These are phyloP conservation scores for Semnornis frantzii DNA, from an alignment of 2,113 vertebrate species.

Conservation along the genomic window DNA sequence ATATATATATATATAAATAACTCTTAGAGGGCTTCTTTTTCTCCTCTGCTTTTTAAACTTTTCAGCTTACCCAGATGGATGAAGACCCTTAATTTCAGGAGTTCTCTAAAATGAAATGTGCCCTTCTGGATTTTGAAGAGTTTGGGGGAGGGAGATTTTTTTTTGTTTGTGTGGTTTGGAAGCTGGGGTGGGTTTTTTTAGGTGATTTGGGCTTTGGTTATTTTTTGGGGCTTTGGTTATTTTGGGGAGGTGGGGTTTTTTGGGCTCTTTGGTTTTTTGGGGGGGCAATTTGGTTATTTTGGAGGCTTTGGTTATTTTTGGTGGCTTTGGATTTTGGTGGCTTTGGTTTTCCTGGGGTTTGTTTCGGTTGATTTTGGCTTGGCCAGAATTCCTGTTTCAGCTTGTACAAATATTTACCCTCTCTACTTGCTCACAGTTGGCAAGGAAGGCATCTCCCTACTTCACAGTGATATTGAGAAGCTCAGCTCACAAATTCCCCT, in stretches of 20 bases:
- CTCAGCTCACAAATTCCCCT: neutral
- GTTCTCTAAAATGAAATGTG: neutral
- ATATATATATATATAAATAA: neutral
- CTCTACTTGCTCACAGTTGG: neutral
- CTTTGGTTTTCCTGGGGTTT: neutral
- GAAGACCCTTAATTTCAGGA: slow-evolving; percentile 58
- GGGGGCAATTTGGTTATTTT: too few relatives aligned
- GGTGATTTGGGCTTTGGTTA: too few relatives aligned
- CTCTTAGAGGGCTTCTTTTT: neutral
- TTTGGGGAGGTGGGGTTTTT: neutral
- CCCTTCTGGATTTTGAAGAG: neutral
- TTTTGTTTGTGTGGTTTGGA: too few relatives aligned
- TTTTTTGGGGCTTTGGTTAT: too few relatives aligned
- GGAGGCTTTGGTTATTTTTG: too few relatives aligned
- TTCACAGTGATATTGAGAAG: neutral
- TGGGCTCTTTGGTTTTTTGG: neutral
- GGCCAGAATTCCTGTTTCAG: neutral
- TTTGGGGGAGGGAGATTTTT: too few relatives aligned
- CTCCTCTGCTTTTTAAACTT: slow-evolving; percentile 15
- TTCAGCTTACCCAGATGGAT: slow-evolving; percentile 55
- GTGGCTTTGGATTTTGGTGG: too few relatives aligned
- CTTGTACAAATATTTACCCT: neutral
- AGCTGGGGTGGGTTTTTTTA: too few relatives aligned
- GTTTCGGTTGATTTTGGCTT: neutral
- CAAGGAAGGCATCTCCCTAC: neutral